Percentiles rank a stretch among this genome's conserved stretches.
Conservation (phyloP, 2,797 vertebrate species). For the Cossypha caffra region DNA sequence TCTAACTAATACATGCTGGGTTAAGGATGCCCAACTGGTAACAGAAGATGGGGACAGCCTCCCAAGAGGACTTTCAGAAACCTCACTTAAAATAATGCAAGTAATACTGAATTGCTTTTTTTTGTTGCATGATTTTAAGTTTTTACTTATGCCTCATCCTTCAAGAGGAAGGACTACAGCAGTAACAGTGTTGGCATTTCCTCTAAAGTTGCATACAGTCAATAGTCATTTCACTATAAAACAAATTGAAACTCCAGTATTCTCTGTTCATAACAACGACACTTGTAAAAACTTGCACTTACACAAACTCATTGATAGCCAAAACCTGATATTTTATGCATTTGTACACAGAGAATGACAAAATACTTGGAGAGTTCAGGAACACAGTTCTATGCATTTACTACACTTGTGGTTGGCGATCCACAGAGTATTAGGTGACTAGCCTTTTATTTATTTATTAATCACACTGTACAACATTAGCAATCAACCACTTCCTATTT, state of each 20-base stretch:
- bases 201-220: background rate
- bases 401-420: background rate
- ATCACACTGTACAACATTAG: background rate
- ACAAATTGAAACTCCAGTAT: background rate
- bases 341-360: background rate
- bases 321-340: background rate
- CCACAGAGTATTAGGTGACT: background rate
- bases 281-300: background rate
- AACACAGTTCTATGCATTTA: background rate
- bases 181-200: background rate
- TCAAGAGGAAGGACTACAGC: background rate
- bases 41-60: background rate
- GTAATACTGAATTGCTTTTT: background rate
- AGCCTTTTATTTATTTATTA: background rate
- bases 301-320: background rate
- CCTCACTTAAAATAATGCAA: background rate
- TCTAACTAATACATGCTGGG: background rate
- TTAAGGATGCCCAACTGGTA: background rate
- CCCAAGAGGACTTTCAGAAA: background rate
- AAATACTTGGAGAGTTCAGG: background rate
- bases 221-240: background rate
- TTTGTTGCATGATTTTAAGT: background rate
- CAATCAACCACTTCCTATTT: background rate
- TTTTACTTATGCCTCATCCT: background rate
- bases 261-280: background rate